Base-by-base conservation (phyloP, 2,113 vertebrate species). In the Passerina amoena region DNA sequence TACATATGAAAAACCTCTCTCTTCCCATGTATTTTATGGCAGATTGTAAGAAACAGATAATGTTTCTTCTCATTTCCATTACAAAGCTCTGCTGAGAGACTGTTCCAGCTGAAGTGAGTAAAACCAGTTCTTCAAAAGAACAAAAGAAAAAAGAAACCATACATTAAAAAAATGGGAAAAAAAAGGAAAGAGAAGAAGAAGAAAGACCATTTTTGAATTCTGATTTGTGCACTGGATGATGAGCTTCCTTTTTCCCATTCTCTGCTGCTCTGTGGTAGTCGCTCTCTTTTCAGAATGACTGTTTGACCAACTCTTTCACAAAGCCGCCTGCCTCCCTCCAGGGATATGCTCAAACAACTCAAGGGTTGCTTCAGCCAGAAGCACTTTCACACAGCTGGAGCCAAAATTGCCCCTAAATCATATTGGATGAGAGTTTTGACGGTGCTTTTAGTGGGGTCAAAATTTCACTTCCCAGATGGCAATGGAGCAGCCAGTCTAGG, bases 121-220 rank as follows among this genome's bases (percentile, higher is more conserved):
- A 94, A 95, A 95, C 89, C 81, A 90, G 87, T 85, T 92, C 93
- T 95, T 95, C 81, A 87, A 95, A 95, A 79, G 73, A 54, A 54
- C 17, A 14, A 92, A 54, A 66, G 31, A 23, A 84, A 44, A 31
- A 81, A 79, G 23, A 71, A 92, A 81, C 11, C 35, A 45, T 42
- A 33, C 12, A 45, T 69, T 2, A 4, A 48, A 31, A 47, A 61
- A n/a, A 47, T 57, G 8, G 11, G 14, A 17, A 25, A 22, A 14
- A 47, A 14, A 48, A 30, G 19, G 8, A 31, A 22, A 23, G 5
- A 19, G 2, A 68, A 5, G 66, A 60, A 84, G 7, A 35, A 77
- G 40, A 92, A 78, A 71, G 40, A 28, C 12, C 14, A 17, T 48
- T 44, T 90, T 71, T 89, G 64, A 88, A 75, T 91, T 68, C 44